Evolutionary conservation across 2,113 vertebrate genomes (phyloP).

Genomic region (Tichodroma muraria): DNA sequence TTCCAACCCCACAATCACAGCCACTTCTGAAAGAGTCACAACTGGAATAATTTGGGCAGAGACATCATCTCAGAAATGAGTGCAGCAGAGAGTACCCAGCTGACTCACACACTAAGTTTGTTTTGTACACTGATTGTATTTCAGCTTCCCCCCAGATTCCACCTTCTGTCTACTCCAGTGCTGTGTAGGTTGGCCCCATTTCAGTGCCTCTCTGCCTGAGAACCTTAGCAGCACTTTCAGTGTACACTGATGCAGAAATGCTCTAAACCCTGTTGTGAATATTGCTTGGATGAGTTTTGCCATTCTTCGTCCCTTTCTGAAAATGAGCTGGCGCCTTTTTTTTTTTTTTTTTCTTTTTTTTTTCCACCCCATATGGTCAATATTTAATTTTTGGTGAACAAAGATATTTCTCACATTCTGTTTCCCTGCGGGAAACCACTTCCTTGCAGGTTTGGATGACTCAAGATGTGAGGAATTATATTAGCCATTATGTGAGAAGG

Average conservation of each 20-base stretch:
- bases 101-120: neutral
- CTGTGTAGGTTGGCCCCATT: neutral
- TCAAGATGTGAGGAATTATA: neutral
- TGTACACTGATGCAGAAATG: neutral
- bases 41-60: neutral
- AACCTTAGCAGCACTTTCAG: neutral
- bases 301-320: neutral
- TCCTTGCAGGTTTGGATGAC: neutral
- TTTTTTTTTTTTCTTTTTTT: neutral
- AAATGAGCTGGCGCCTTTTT: neutral
- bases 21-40: neutral
- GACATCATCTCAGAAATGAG: neutral
- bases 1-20: neutral
- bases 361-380: neutral
- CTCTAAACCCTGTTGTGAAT: neutral
- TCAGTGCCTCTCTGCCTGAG: neutral
- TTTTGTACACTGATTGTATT: neutral
- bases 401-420: neutral
- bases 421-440: neutral
- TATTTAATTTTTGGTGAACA: slow-evolving; percentile 38
- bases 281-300: neutral
- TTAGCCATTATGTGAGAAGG: neutral
- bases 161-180: neutral
- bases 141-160: neutral
- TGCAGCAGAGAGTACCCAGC: neutral